Evolutionary conservation across 2,113 vertebrate genomes (phyloP).

Genomic region (Chlorodrepanis virens): DNA sequence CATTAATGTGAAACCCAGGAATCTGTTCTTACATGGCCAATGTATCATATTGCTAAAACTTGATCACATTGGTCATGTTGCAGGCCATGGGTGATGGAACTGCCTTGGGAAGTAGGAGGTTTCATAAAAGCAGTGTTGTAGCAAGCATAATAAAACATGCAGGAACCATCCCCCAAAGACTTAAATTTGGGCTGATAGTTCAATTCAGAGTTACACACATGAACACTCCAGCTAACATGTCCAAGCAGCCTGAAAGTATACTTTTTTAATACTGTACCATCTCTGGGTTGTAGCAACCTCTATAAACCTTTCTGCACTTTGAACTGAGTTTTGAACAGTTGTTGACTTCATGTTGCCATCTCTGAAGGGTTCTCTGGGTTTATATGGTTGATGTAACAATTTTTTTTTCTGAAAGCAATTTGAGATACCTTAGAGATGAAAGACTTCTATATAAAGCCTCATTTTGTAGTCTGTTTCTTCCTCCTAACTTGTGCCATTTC

Average conservation of each 20-base stretch:
- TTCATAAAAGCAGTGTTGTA: neutral
- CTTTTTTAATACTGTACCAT: rapidly evolving
- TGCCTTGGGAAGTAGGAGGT: neutral
- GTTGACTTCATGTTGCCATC: neutral
- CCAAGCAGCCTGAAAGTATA: neutral
- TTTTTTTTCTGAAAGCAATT: neutral
- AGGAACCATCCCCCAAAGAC: neutral
- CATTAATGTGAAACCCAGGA: neutral
- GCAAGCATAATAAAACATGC: neutral
- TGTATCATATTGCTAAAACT: rapidly evolving
- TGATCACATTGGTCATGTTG: neutral
- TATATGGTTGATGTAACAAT: neutral
- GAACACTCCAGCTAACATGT: neutral
- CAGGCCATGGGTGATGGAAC: neutral
- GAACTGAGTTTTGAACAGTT: neutral
- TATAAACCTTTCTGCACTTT: neutral
- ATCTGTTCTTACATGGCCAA: rapidly evolving
- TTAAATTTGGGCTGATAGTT: neutral
- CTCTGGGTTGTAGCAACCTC: neutral
- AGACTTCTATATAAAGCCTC: neutral
- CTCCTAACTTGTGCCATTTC: neutral
- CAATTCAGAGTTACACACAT: neutral
- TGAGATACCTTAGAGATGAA: neutral
- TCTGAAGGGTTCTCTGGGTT: neutral
- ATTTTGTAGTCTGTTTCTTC: neutral